phyloP scores from a whole-genome alignment of 92 coral and sea anemone species.

The Phenganax subtilis region DNA sequence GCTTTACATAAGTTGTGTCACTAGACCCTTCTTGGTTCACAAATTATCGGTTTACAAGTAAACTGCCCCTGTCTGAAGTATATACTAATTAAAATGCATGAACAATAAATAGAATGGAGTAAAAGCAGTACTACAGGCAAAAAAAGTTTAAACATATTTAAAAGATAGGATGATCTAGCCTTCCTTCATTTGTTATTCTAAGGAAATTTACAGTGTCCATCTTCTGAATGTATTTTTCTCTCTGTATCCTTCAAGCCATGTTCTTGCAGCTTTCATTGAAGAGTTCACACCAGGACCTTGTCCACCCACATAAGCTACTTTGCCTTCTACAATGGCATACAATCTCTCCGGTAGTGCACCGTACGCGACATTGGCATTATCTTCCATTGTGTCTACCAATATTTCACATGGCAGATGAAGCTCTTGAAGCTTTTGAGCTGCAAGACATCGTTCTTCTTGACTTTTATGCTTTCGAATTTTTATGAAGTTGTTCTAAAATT shows the following conservation, averaged over 20 bases:
- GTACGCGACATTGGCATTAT: conserved; percentile 67
- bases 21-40: too few species aligned
- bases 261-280: conserved; percentile 50
- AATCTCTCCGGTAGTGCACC: conserved; percentile 85
- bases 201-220: conserved; percentile 22
- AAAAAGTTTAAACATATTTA: too few species aligned
- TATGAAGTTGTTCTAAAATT: conserved; percentile 53
- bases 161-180: too few species aligned
- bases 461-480: conserved; percentile 62
- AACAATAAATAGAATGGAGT: too few species aligned
- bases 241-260: conserved; percentile 59
- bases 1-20: too few species aligned
- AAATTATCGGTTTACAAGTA: too few species aligned
- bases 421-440: conserved; percentile 58
- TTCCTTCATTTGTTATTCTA: neutral
- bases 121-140: too few species aligned
- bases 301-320: conserved; percentile 72
- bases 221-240: conserved; percentile 42
- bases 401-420: conserved; percentile 47
- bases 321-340: conserved; percentile 63
- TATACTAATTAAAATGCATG: too few species aligned
- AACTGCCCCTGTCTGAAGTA: too few species aligned
- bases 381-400: conserved; percentile 65
- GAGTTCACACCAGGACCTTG: conserved; percentile 66
- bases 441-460: conserved; percentile 66